These are phyloP conservation scores for Tupaia chinensis DNA, from an alignment of 2,113 vertebrate genomes.

Conservation along the genomic window DNA sequence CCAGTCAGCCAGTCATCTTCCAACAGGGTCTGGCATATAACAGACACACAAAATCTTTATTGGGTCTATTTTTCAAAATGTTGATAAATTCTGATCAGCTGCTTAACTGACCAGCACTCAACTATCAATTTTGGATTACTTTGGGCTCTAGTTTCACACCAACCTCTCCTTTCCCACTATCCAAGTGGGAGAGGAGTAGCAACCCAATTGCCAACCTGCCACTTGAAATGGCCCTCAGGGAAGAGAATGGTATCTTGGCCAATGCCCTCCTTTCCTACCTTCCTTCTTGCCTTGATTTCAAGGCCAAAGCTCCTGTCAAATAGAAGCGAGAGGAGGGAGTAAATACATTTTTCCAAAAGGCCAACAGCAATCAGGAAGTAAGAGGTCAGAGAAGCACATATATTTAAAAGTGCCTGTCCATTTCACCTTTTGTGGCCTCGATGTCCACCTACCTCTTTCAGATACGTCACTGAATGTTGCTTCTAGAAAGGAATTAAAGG, in stretches of 20 bases:
- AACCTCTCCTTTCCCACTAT: not conserved
- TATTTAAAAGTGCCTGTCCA: not conserved
- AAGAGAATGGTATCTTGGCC: not conserved
- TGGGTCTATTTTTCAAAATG: constrained; percentile 4
- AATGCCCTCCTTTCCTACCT: not conserved
- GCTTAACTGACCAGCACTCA: not conserved
- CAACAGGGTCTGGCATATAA: not conserved
- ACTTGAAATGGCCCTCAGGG: not conserved
- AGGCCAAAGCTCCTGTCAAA: not conserved
- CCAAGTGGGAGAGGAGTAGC: not conserved
- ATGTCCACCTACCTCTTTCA: constrained; percentile 14
- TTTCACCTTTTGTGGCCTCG: not conserved
- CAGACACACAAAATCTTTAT: not conserved
- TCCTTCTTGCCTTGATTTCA: not conserved
- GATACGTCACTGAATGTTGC: not conserved
- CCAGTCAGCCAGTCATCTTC: not conserved
- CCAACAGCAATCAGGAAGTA: not conserved
- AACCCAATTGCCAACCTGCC: not conserved
- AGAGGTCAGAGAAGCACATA: not conserved
- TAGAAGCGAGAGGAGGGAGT: not conserved
- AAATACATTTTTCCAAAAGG: not conserved
- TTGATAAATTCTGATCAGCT: constrained; percentile 3
- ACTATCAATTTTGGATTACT: not conserved
- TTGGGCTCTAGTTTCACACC: not conserved
- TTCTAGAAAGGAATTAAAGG: constrained; percentile 7